Evolutionary conservation across 2,888 invertebrate species (phyloP).

Genomic region (Cistogaster globosa): DNA sequence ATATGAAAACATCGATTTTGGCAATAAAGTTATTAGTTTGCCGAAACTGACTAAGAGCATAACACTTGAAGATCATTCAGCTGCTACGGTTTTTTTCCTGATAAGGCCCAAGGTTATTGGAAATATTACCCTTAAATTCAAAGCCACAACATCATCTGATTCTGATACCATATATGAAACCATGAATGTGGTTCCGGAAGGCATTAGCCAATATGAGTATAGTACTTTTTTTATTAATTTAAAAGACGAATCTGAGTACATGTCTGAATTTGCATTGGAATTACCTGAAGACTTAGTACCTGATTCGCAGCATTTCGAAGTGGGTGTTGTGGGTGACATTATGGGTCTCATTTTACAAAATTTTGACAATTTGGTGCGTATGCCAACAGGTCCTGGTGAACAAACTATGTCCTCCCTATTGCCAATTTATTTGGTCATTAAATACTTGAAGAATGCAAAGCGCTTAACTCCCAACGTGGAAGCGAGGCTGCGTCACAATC

Average conservation of each 20-base stretch:
- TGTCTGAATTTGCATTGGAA: slow-evolving; percentile 88
- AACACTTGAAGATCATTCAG: slow-evolving; percentile 87
- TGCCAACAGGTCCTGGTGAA: too few relatives aligned
- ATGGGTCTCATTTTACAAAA: too few relatives aligned
- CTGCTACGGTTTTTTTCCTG: slow-evolving; percentile 91
- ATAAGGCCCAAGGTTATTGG: slow-evolving; percentile 83
- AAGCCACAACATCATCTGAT: slow-evolving; percentile 88
- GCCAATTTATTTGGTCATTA: slow-evolving; percentile 78
- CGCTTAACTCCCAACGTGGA: slow-evolving; percentile 87
- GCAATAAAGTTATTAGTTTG: slow-evolving; percentile 94
- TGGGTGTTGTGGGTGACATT: slow-evolving; percentile 85
- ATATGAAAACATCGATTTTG: slow-evolving; percentile 92
- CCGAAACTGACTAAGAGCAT: slow-evolving; percentile 88
- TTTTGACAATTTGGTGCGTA: too few relatives aligned
- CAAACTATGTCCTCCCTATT: too few relatives aligned
- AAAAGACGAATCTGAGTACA: slow-evolving; percentile 84
- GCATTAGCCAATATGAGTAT: slow-evolving; percentile 89
- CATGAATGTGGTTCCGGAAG: slow-evolving; percentile 91
- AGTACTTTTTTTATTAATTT: slow-evolving; percentile 89
- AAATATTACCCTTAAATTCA: slow-evolving; percentile 88
- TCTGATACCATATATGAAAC: slow-evolving; percentile 91
- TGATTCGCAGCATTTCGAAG: slow-evolving; percentile 85
- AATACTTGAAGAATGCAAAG: slow-evolving; percentile 81
- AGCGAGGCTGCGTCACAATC: slow-evolving; percentile 84
- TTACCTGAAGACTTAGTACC: slow-evolving; percentile 88